Evolutionary conservation across 2,888 invertebrate genomes (phyloP).

Genomic region (Amphiduros pacificus): DNA sequence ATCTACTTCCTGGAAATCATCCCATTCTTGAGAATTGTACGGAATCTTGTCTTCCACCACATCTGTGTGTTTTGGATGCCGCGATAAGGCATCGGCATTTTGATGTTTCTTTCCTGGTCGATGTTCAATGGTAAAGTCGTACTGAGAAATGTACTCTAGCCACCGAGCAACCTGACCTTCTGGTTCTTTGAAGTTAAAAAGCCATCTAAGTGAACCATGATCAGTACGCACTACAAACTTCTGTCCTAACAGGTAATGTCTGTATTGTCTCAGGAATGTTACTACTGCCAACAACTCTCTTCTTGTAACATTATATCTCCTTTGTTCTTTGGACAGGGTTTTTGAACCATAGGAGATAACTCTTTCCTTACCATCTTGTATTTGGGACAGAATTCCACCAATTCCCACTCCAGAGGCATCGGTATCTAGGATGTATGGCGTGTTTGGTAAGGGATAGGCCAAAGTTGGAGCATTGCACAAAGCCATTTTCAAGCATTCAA

Average conservation of each 20-base stretch:
- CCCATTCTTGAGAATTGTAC: background rate
- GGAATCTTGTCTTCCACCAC: background rate
- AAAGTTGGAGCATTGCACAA: slow-evolving; percentile 18
- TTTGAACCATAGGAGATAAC: slow-evolving; percentile 25
- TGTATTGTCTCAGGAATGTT: slow-evolving; percentile 20
- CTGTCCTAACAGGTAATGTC: slow-evolving; percentile 22
- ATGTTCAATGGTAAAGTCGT: slow-evolving; percentile 18
- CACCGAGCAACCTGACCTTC: slow-evolving; percentile 26
- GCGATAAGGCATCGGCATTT: slow-evolving; percentile 26
- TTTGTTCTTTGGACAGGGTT: slow-evolving; percentile 21
- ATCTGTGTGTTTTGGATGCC: slow-evolving; percentile 7
- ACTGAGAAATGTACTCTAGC: slow-evolving; percentile 19
- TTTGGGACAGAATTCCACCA: slow-evolving; percentile 24
- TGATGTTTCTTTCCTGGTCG: slow-evolving; percentile 18
- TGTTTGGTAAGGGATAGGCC: slow-evolving; percentile 11
- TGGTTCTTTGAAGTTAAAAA: slow-evolving; percentile 19
- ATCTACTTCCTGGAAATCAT: background rate
- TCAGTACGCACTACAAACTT: slow-evolving; percentile 20
- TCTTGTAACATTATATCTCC: slow-evolving; percentile 22
- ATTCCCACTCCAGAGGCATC: slow-evolving; percentile 24
- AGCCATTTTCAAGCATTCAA: slow-evolving; percentile 15
- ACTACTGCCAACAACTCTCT: slow-evolving; percentile 29
- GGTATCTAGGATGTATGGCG: slow-evolving; percentile 19
- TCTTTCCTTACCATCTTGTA: slow-evolving; percentile 18
- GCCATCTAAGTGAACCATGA: slow-evolving; percentile 26